phyloP scores from a whole-genome alignment of 2,888 invertebrate genomes.

The Tetragonula carbonaria region DNA sequence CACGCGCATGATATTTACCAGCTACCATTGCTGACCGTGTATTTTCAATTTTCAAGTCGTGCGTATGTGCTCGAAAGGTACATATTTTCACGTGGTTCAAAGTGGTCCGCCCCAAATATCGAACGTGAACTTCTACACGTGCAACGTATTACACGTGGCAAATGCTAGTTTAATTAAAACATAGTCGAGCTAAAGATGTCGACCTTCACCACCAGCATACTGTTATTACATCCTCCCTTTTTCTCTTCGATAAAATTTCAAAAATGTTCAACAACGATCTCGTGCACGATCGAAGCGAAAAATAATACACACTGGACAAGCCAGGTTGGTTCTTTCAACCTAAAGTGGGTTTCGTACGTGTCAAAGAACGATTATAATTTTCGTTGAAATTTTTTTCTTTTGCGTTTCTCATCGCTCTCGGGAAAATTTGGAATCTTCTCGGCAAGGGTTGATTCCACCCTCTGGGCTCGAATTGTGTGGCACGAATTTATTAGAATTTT shows the following conservation, averaged over 20 bases:
- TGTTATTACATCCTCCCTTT: too few species aligned
- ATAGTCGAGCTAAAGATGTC: neutral
- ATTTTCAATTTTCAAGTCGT: neutral
- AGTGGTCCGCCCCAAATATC: neutral
- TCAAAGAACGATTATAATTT: too few species aligned
- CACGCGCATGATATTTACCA: neutral
- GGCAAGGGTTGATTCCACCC: too few species aligned
- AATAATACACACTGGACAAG: too few species aligned
- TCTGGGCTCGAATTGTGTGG: too few species aligned
- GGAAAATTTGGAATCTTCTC: too few species aligned
- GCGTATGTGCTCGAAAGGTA: neutral
- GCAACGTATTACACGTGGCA: neutral
- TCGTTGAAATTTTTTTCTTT: too few species aligned
- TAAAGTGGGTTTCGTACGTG: too few species aligned
- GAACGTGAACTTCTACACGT: neutral
- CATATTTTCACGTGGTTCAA: neutral
- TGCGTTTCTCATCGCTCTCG: too few species aligned
- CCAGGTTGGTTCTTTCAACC: too few species aligned
- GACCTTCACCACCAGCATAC: neutral
- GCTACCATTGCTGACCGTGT: neutral
- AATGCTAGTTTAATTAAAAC: slow-evolving; percentile 17
- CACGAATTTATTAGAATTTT: too few species aligned
- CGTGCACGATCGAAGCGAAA: neutral
- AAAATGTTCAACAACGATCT: neutral
- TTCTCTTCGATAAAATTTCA: neutral